Percentiles rank a stretch among this genome's conserved stretches.
Conservation (phyloP, 2,888 invertebrate species). For the Tachystola acroxantha region DNA sequence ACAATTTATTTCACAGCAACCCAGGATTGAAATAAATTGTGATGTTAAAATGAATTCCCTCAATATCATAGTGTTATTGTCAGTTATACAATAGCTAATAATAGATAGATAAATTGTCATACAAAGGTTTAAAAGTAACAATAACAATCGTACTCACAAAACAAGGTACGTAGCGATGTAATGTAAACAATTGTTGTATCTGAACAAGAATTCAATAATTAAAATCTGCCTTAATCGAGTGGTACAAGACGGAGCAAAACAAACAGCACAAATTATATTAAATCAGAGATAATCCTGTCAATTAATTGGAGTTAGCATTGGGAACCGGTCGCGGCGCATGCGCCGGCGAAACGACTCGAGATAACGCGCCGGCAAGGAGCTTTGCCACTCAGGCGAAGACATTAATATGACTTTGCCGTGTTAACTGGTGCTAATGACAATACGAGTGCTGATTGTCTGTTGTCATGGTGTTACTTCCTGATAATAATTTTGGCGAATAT, state of each 20-base stretch:
- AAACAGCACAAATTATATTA: slow-evolving; percentile 74
- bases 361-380: slow-evolving; percentile 46
- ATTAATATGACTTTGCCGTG: slow-evolving; percentile 40
- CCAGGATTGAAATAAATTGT: no score
- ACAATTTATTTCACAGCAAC: no score
- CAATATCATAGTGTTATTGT: no score
- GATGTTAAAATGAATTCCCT: no score
- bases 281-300: slow-evolving; percentile 77
- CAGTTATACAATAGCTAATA: no score
- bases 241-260: slow-evolving; percentile 57
- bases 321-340: slow-evolving; percentile 69
- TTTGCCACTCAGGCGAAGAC: slow-evolving; percentile 33
- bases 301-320: slow-evolving; percentile 75
- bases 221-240: slow-evolving; percentile 28
- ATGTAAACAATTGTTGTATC: no score
- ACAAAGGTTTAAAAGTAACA: no score
- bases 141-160: no score
- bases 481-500: no score
- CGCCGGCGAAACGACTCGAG: slow-evolving; percentile 57
- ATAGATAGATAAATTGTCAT: no score
- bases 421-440: slow-evolving; percentile 22
- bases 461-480: background rate
- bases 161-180: no score
- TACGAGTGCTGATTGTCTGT: background rate
- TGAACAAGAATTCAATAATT: background rate